Conservation (phyloP, 2,888 invertebrate genomes). For the Cantharis rufa region DNA sequence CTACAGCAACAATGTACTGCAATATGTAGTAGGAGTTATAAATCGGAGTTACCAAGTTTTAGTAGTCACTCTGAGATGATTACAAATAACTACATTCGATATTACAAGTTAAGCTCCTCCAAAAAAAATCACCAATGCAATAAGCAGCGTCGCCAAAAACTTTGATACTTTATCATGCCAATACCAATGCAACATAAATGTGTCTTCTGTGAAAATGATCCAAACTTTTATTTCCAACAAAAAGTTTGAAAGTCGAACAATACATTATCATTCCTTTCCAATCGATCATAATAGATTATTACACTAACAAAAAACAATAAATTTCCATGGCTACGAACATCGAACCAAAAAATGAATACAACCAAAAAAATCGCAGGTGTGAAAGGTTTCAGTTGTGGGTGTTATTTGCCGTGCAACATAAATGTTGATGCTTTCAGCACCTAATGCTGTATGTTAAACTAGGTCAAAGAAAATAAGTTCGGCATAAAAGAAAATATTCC, state of each 20-base stretch:
- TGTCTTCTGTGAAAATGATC: background rate
- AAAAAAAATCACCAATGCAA: background rate
- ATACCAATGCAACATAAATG: background rate
- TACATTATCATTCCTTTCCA: background rate
- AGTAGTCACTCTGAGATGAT: background rate
- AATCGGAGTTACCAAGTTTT: background rate
- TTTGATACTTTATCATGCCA: background rate
- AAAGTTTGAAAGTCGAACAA: background rate
- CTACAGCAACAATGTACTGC: background rate
- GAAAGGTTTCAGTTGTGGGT: background rate
- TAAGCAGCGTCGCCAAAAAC: background rate
- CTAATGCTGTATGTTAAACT: background rate
- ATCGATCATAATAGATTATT: background rate
- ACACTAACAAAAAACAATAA: background rate
- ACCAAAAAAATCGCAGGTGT: constrained; percentile 6
- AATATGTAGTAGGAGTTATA: background rate
- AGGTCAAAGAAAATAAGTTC: background rate
- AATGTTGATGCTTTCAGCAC: background rate
- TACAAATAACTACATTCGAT: background rate
- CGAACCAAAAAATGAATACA: background rate
- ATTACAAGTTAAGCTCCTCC: background rate
- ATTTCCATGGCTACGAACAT: background rate
- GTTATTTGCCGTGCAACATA: background rate
- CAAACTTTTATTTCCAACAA: background rate
- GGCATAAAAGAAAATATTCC: background rate